A percentile compares a stretch with the other conserved stretches of the same genome.
Conservation (phyloP, 2,113 vertebrate species). For the Helogale parvula region DNA sequence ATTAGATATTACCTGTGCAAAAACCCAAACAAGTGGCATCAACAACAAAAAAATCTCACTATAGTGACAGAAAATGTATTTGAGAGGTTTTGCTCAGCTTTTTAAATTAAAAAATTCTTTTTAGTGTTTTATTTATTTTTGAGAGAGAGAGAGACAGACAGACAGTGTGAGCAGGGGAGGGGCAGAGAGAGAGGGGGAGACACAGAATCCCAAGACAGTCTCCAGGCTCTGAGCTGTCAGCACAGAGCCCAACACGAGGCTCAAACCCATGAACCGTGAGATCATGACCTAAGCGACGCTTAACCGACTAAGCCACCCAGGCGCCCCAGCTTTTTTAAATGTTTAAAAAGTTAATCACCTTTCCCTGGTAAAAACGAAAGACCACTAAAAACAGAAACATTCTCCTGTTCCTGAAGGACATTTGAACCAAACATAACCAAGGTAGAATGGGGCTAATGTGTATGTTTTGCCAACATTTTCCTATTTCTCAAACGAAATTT, state of each 20-base stretch:
- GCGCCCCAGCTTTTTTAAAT: background rate
- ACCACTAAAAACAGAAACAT: background rate
- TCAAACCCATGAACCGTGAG: too few species aligned
- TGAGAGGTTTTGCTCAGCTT: background rate
- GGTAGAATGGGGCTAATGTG: background rate
- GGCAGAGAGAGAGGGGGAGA: too few species aligned
- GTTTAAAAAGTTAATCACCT: background rate
- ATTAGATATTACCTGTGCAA: background rate
- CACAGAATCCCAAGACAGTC: too few species aligned
- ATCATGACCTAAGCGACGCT: too few species aligned
- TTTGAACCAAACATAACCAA: slow-evolving; percentile 34
- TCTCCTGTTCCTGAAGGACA: background rate
- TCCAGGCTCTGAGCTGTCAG: too few species aligned
- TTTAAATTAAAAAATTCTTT: background rate
- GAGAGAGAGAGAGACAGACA: too few species aligned
- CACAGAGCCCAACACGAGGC: too few species aligned
- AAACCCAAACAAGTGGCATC: background rate
- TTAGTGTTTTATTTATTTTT: too few species aligned
- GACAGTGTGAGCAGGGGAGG: too few species aligned
- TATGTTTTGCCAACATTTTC: background rate
- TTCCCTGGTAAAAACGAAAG: background rate
- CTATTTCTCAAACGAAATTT: background rate
- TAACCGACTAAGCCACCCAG: too few species aligned
- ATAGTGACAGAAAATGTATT: background rate
- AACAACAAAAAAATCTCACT: background rate